phyloP scores from a whole-genome alignment of 2,113 vertebrate species.

The Ageneiosus marmoratus region DNA sequence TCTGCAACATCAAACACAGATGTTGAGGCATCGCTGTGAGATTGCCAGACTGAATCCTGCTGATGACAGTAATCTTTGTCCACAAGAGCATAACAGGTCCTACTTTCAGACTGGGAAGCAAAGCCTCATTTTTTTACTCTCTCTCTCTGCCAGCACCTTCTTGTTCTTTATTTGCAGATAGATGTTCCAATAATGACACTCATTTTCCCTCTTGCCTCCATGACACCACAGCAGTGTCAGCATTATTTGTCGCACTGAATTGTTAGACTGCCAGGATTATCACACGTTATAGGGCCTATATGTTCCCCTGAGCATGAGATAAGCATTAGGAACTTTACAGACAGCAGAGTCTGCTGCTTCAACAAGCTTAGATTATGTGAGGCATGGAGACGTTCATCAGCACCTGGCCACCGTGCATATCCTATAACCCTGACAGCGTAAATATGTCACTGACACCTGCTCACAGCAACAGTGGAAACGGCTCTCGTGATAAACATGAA shows the following conservation, averaged over 20 bases:
- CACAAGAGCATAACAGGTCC: not conserved
- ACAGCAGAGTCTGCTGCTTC: constrained; percentile 12
- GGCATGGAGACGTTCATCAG: not conserved
- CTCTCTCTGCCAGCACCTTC: not conserved
- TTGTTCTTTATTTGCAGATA: constrained; percentile 28
- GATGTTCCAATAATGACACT: constrained; percentile 2
- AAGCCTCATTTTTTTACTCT: not conserved
- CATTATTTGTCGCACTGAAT: constrained; percentile 12
- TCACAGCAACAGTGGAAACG: not conserved
- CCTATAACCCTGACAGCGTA: constrained; percentile 14
- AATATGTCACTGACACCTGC: constrained; percentile 3
- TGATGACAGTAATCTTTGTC: not conserved
- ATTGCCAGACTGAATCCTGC: not conserved
- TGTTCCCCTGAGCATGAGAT: not conserved
- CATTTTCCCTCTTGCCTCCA: not conserved
- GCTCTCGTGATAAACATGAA: not conserved
- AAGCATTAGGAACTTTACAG: not conserved
- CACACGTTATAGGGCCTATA: constrained; percentile 8
- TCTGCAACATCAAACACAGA: not conserved
- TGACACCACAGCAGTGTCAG: not conserved
- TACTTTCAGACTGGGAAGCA: not conserved
- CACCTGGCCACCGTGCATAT: not conserved
- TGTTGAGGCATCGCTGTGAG: not conserved
- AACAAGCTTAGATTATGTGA: not conserved
- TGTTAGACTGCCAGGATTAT: not conserved